Base-by-base conservation (phyloP, 2,888 invertebrate species). In the Eupithecia subumbrata region DNA sequence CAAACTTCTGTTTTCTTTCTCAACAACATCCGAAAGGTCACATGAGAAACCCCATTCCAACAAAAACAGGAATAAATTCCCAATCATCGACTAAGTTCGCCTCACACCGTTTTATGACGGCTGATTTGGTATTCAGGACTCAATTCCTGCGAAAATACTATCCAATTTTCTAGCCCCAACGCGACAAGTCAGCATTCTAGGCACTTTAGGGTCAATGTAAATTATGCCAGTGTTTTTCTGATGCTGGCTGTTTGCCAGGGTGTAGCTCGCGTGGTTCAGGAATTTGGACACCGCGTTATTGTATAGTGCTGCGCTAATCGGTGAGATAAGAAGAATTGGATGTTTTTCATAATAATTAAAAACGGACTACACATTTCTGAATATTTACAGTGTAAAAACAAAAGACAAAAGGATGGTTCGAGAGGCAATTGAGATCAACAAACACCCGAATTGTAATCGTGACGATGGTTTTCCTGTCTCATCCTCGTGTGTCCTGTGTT, bases 191-290 rank as follows among this genome's bases (percentile, higher is more conserved):
- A 77, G 78, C 81, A 52, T 67, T 68, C 76, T 76, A 73, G 76
- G 73, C 68, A 72, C 71, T 76, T 78, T 74, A 73, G 69, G 73
- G 72, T 76, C 45, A 68, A 43, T 72, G 25, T 79, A 75, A 78
- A 79, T 79, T 66, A 78, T 77, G 72, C 52, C 75, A 76, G 69
- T 79, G 77, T 79, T 78, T 78, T 77, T 81, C 74, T 75, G 45
- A 63, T 75, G 69, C 77, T 81, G 81, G 81, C 78, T 48, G 52
- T 56, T 52, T 77, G 76, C 81, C 81, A 81, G 74, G n/a, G 52
- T n/a, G 52, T 73, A 79, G 67, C 1, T 66, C 12, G 14, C 4
- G 16, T 22, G 40, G 63, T 63, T 64, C 9, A 22, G 40, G 1
- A 67, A 67, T 22, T 18, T 67, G 67, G 67, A 67, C 43, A 37